phyloP scores from a whole-genome alignment of 1,140 invertebrate species.

The Aphaenogaster rudis region DNA sequence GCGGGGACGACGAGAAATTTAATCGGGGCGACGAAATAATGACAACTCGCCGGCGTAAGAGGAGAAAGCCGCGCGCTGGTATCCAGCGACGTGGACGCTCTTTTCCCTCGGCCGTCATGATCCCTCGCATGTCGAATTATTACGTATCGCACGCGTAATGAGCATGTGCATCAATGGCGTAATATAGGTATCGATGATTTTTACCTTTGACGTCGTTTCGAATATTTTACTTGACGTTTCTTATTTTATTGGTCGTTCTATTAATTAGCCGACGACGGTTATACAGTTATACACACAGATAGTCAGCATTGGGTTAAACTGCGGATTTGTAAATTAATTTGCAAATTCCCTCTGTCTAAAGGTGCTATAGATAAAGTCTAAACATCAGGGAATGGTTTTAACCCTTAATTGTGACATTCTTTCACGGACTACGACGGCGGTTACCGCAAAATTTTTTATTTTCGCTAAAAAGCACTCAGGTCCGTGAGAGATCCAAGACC shows the following conservation, averaged over 20 bases:
- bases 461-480: background rate
- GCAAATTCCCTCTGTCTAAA: background rate
- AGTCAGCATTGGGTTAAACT: background rate
- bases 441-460: conserved; percentile 13
- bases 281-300: background rate
- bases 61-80: conserved; percentile 56
- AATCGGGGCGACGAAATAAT: conserved; percentile 66
- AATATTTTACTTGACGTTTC: background rate
- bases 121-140: conserved; percentile 57
- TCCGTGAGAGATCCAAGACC: background rate
- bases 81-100: background rate
- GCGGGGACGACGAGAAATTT: conserved; percentile 55
- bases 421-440: background rate
- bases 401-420: background rate
- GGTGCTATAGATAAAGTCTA: background rate
- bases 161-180: conserved; percentile 11
- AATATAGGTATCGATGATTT: conserved; percentile 24
- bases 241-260: background rate
- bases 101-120: conserved; percentile 33
- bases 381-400: conserved; percentile 12
- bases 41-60: conserved; percentile 44
- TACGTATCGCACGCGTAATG: conserved; percentile 44
- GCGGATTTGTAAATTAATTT: background rate
- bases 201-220: background rate
- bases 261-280: background rate